These are phyloP conservation scores for Crocodylus rhombifer DNA, from an alignment of 2,797 vertebrate species.

Conservation along the genomic window DNA sequence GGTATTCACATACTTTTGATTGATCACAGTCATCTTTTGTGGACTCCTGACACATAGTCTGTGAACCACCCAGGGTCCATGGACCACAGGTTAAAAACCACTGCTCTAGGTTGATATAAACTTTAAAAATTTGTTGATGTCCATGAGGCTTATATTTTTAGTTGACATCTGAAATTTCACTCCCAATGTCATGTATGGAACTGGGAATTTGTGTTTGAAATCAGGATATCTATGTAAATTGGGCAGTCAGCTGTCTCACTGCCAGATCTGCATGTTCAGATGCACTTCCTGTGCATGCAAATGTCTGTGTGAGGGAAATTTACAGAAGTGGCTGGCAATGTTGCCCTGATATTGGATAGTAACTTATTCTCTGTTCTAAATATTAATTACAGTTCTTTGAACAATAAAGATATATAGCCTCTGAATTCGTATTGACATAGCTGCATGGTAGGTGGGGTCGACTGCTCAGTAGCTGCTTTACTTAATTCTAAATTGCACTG, in stretches of 20 bases:
- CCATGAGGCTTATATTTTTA: neutral
- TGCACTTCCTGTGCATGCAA: neutral
- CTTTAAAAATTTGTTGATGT: neutral
- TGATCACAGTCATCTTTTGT: too few relatives aligned
- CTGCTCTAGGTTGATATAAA: neutral
- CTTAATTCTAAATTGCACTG: neutral
- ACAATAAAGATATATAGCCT: neutral
- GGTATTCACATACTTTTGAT: too few relatives aligned
- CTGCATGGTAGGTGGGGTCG: neutral
- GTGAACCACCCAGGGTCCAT: too few relatives aligned
- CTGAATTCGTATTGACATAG: neutral
- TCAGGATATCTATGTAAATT: neutral
- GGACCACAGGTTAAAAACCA: too few relatives aligned
- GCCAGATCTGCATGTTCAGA: constrained; percentile 27
- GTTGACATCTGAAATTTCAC: neutral
- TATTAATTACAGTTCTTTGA: neutral
- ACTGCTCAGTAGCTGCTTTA: too few relatives aligned
- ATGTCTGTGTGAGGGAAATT: neutral
- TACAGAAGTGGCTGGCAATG: constrained; percentile 14
- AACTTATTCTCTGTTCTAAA: constrained; percentile 8
- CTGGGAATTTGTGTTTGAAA: neutral
- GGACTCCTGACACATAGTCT: too few relatives aligned
- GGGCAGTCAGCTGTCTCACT: neutral
- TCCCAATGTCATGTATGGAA: neutral
- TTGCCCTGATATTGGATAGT: neutral